Percentiles rank a stretch among this genome's conserved stretches.
Evolutionary conservation across 2,888 invertebrate genomes (phyloP).

Genomic region (Protonemura montana): DNA sequence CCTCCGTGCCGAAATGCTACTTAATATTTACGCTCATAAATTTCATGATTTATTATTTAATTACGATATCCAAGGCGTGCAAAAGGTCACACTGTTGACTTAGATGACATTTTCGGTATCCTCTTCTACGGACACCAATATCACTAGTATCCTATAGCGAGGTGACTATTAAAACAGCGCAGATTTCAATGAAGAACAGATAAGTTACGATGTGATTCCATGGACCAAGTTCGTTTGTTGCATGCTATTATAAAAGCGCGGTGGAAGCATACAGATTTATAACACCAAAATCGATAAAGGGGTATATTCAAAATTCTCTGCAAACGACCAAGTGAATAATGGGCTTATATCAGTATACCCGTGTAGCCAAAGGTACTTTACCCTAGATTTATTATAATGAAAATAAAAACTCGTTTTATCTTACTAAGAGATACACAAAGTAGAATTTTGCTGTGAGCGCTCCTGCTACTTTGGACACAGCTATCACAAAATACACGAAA

Average conservation of each 20-base stretch:
- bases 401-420: neutral
- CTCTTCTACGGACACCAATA: neutral
- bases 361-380: neutral
- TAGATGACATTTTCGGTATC: neutral
- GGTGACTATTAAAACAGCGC: neutral
- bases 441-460: neutral
- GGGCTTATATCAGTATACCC: neutral
- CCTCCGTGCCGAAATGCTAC: neutral
- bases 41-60: slow-evolving; percentile 7
- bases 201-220: neutral
- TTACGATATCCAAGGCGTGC: neutral
- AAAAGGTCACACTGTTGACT: neutral
- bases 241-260: neutral
- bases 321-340: neutral
- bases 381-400: neutral
- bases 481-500: neutral
- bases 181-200: neutral
- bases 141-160: neutral
- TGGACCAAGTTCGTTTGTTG: neutral
- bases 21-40: neutral
- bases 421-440: neutral
- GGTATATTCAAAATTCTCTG: neutral
- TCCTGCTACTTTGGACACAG: neutral
- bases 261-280: neutral
- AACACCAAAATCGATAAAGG: neutral